Evolutionary conservation across 2,113 vertebrate species (phyloP).

Genomic region (Leptosomus discolor): DNA sequence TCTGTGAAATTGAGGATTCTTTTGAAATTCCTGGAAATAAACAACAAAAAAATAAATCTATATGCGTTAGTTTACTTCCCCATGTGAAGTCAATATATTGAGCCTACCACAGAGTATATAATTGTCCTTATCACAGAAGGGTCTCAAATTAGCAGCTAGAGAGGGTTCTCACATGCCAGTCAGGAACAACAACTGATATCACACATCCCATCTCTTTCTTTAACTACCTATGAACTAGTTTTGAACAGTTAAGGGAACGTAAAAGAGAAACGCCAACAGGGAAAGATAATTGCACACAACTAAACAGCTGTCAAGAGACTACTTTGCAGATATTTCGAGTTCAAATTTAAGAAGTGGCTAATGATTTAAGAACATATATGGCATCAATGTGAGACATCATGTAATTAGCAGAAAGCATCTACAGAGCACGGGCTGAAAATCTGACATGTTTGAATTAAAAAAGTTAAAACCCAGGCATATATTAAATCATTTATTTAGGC

Average conservation of each 20-base stretch:
- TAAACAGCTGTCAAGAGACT: neutral
- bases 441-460: neutral
- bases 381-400: neutral
- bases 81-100: neutral
- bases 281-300: neutral
- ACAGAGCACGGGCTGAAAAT: neutral
- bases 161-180: neutral
- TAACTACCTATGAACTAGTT: neutral
- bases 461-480: neutral
- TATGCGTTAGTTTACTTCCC: neutral
- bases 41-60: neutral
- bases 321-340: neutral
- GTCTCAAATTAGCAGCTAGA: neutral
- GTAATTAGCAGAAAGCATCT: neutral
- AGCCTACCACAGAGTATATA: neutral
- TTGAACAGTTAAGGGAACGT: neutral
- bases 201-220: neutral
- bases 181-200: neutral
- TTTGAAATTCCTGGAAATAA: neutral
- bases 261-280: neutral
- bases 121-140: neutral
- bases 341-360: neutral
- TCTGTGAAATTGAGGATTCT: neutral
- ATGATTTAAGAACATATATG: neutral
- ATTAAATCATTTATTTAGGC: neutral